Evolutionary conservation across 2,113 vertebrate genomes (phyloP), one percentile per base, ranked within the genome.

Genomic region (Aramus guarauna): DNA sequence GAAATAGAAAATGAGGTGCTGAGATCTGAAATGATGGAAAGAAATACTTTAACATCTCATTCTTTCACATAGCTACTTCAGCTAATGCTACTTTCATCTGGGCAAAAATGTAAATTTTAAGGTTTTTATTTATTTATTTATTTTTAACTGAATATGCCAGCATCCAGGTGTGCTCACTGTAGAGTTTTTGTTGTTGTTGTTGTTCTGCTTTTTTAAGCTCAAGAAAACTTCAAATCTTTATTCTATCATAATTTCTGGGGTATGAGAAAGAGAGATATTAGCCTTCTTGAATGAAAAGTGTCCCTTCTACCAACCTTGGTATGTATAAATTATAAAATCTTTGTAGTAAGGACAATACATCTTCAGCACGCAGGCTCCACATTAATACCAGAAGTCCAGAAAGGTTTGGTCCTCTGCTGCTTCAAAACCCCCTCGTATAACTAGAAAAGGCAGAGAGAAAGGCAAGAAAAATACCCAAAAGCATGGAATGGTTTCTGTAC

Each of bases 231-330:
- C 34, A 66, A 63, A 21, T 69, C 4, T 76, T 88, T 52, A 45
- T 78, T 78, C 48, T 68, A 1, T 68, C 32, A 18, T 53, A 50
- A 53, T 67, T 84, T 91, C n/a, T 41, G 3, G 10, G 30, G 12
- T n/a, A 13, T 86, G 9, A 8, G 7, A 79, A 4, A 36, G 13
- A 85, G 15, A 75, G 43, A 16, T 43, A 5, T 37, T 59, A 22
- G 3, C 2, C 0, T 23, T 22, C 36, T 37, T n/a, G 6, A 69
- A 58, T 6, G 3, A 60, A 50, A 72, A 13, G 0, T 34, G 7
- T 48, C 36, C 11, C 17, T 86, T 86, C 23, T 84, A 53, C 43
- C 23, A 66, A 14, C 4, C 18, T 55, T 68, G 7, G 15, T 34
- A 50, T 34, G 11, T 69, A 48, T 66, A 66, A 82, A 45, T 56